Base-by-base conservation (phyloP, 2,797 vertebrate genomes). In the Halcyon badia region DNA sequence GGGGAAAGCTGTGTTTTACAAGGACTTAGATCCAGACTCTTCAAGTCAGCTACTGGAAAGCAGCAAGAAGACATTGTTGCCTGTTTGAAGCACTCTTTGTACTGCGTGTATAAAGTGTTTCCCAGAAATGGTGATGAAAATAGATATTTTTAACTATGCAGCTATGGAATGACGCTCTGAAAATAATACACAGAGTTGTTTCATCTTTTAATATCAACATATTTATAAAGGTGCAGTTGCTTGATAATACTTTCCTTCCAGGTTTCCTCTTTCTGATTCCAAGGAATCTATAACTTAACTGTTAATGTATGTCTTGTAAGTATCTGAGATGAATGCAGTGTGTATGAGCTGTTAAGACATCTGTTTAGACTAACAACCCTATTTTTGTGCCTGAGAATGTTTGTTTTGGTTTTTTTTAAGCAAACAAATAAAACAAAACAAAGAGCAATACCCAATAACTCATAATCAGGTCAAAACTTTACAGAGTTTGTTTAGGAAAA, bases 91-190 rank as follows among this genome's bases (percentile, higher is more conserved):
- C 35, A 62, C 48, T 66, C 22, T 85, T 83, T 89, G 42, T 89
- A 26, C 72, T 92, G 19, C 0, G 1, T 30, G 20, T 76, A 10
- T 76, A 13, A 90, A 69, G 49, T 37, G 49, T 62, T 94, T 80
- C 52, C 70, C 54, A 82, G 91, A 88, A 91, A 69, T 83, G 61
- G 30, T 90, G 89, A 75, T 91, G 89, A 75, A 89, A 94, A 94
- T 76, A 86, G 65, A 1, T 83, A 81, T 71, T 89, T 96, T 89
- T 83, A 90, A 91, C 76, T 69, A 15, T 46, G 37, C 42, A 69
- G 61, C 76, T 66, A 7, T 72, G 89, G 58, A 86, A 35, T 48
- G 65, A 30, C 21, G 30, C 62, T 60, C 72, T 79, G 91, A 87
- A 95, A 94, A 77, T 91, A 95, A 87, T 92, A 72, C 33, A 54